Evolutionary conservation across 2,888 invertebrate species (phyloP).

Genomic region (Matsumyia berberina): DNA sequence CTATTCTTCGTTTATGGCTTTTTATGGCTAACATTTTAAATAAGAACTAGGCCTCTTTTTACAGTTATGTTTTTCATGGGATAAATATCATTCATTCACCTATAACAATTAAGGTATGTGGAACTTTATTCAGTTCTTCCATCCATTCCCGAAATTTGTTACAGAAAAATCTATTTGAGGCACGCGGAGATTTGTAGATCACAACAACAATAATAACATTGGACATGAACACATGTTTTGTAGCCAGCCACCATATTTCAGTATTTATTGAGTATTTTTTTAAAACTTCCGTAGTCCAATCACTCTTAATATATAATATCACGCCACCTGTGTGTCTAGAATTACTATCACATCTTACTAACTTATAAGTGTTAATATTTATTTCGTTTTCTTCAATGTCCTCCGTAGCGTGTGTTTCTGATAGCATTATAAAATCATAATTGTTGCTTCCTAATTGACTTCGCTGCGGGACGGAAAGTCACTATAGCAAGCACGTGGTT

Average conservation of each 20-base stretch:
- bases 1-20: no score
- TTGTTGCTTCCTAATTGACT: no score
- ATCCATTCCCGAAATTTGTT: constrained; percentile 3
- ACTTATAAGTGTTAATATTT: constrained; percentile 11
- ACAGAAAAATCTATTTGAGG: constrained; percentile 5
- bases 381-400: background rate
- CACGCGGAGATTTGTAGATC: constrained; percentile 1
- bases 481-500: no score
- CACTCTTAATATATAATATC: constrained; percentile 10
- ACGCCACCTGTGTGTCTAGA: constrained; percentile 26
- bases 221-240: no score
- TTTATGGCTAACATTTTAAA: no score
- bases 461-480: no score
- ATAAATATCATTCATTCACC: background rate
- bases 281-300: background rate
- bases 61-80: no score
- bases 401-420: constrained; percentile 15
- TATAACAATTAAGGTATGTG: background rate
- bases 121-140: background rate
- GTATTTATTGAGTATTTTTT: constrained; percentile 7
- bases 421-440: constrained; percentile 7
- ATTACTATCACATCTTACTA: constrained; percentile 32
- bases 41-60: no score
- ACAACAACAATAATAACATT: background rate
- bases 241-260: constrained; percentile 9